Evolutionary conservation across 2,888 invertebrate genomes (phyloP), one percentile per base, ranked within the genome.

Genomic region (Thecophora atra): DNA sequence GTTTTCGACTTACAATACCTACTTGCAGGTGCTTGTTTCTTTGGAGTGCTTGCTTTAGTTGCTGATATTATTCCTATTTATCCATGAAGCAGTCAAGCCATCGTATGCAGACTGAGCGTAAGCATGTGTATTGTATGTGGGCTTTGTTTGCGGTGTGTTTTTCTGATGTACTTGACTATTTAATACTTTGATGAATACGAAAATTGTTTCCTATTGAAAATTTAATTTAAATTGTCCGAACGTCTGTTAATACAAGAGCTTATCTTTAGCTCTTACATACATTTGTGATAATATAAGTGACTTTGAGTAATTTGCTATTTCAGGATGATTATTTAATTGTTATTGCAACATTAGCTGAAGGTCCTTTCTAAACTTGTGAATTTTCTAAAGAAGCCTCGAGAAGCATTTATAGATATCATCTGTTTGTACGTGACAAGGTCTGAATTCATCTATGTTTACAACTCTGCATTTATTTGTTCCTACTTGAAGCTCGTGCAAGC

Each of bases 131-230:
- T 21, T 54, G 21, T 54, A 54, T 54, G 21, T 54, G 21, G 47
- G 11, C 0, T n/a, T 1, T 5, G 6, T 47, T 11, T 47, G 13
- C 47, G 47, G 47, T 47, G 13, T 5, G 5, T 47, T 5, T 15
- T 47, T 15, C n/a, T n/a, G n/a, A n/a, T 47, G 47, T n/a, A 17
- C 5, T 47, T 11, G 47, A 47, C 47, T 47, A 1, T 37, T 37
- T 11, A 11, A 37, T 37, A 37, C 11, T 6, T 37, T 37, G 5
- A 47, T 15, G 47, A 15, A n/a, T n/a, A 47, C 17, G 24, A 11
- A 58, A 69, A 60, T 60, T 58, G 47, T 60, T 60, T 69, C 19
- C 47, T 28, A 30, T 69, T 69, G 69, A 60, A 69, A 69, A 69
- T 60, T 42, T 60, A 58, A 69, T 69, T 69, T 60, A 58, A 47